A percentile compares a stretch with the other conserved stretches of the same genome.
phyloP scores from a whole-genome alignment of 2,113 vertebrate species.

The Menidia beryllina region DNA sequence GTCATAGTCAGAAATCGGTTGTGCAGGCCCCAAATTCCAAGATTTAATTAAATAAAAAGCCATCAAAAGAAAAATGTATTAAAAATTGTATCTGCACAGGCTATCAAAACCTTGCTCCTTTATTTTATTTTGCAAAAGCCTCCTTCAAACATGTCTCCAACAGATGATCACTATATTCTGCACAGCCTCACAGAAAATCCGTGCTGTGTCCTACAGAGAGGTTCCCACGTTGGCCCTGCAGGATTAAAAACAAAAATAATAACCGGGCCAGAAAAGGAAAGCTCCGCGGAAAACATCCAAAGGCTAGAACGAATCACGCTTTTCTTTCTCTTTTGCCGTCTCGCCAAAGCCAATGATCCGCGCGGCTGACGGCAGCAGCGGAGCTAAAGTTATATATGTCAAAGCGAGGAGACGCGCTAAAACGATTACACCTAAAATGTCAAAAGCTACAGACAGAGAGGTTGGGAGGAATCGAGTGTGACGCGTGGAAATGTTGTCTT shows the following conservation, averaged over 20 bases:
- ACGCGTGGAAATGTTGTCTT: slow-evolving; percentile 66
- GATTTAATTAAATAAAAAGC: neutral
- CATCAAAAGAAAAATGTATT: neutral
- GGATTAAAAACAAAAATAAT: slow-evolving; percentile 73
- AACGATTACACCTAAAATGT: slow-evolving; percentile 80
- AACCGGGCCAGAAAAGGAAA: neutral
- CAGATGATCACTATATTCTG: slow-evolving; percentile 29
- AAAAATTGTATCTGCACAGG: no score
- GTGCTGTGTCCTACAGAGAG: slow-evolving; percentile 84
- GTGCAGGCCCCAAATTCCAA: neutral
- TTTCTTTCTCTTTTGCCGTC: slow-evolving; percentile 72
- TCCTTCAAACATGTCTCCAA: neutral
- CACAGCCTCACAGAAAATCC: slow-evolving; percentile 50
- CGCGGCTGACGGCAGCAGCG: slow-evolving; percentile 54
- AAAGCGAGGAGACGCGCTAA: slow-evolving; percentile 74
- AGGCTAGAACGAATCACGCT: slow-evolving; percentile 91
- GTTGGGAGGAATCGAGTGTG: slow-evolving; percentile 53
- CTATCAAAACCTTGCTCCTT: no score
- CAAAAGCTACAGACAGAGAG: slow-evolving; percentile 51
- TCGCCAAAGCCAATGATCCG: slow-evolving; percentile 65
- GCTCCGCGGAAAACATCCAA: slow-evolving; percentile 14
- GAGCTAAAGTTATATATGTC: slow-evolving; percentile 76
- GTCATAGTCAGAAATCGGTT: neutral
- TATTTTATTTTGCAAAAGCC: neutral
- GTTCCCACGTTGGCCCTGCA: slow-evolving; percentile 84